phyloP scores from a whole-genome alignment of 2,888 invertebrate genomes.

The Ischnus inquisitorius region DNA sequence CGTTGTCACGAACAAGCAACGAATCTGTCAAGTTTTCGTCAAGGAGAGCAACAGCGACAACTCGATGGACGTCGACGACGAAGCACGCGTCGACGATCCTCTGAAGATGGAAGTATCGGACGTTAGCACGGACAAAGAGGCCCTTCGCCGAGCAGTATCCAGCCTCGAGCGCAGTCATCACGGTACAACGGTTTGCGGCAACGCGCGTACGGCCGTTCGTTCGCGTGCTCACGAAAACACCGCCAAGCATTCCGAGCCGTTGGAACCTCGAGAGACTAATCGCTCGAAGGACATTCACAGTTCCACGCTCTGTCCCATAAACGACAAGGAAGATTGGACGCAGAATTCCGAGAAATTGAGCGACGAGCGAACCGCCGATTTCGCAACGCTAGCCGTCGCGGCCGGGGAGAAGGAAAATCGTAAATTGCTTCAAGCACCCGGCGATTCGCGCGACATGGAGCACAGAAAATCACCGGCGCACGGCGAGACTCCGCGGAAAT shows the following conservation, averaged over 20 bases:
- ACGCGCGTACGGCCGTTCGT: constrained; percentile 24
- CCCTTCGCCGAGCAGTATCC: constrained; percentile 29
- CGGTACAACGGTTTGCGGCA: constrained; percentile 26
- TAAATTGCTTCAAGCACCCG: constrained; percentile 62
- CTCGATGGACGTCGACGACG: constrained; percentile 49
- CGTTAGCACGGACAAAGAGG: constrained; percentile 38
- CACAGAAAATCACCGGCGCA: constrained; percentile 75
- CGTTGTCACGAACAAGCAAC: constrained; percentile 57
- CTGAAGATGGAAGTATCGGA: constrained; percentile 63
- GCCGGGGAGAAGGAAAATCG: constrained; percentile 63
- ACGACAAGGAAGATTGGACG: constrained; percentile 62
- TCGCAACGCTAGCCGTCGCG: constrained; percentile 43
- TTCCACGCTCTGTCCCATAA: constrained; percentile 43
- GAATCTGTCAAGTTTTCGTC: constrained; percentile 66
- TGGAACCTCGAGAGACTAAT: constrained; percentile 62
- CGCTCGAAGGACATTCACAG: constrained; percentile 56
- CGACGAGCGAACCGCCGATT: constrained; percentile 59
- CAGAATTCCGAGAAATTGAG: constrained; percentile 56
- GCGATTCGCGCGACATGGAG: constrained; percentile 73
- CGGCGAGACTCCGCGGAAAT: constrained; percentile 74
- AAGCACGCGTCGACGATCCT: constrained; percentile 58
- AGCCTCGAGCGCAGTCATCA: constrained; percentile 50
- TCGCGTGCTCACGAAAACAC: constrained; percentile 49
- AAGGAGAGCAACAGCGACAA: constrained; percentile 55
- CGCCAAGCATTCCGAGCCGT: constrained; percentile 60